These are phyloP conservation scores for Nyctalus aviator DNA, from an alignment of 2,797 vertebrate species.

Conservation along the genomic window DNA sequence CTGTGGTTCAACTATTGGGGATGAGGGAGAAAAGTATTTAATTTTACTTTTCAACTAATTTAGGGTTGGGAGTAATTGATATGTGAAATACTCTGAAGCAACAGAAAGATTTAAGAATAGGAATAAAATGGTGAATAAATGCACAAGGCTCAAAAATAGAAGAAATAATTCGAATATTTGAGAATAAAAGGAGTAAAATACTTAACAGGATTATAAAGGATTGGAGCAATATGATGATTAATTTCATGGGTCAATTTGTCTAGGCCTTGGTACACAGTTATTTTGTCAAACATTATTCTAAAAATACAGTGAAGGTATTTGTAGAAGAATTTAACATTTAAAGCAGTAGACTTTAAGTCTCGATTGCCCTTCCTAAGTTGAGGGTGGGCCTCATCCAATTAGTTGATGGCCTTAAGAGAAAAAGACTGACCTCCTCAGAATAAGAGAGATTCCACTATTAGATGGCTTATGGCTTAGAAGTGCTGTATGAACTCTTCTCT, in stretches of 20 bases:
- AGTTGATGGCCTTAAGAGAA: neutral
- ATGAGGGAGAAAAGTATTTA: neutral
- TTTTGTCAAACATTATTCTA: neutral
- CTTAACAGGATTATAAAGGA: neutral
- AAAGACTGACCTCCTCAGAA: neutral
- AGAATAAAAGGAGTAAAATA: neutral
- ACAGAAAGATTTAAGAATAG: neutral
- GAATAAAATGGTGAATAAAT: constrained; percentile 25
- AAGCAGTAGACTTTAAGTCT: neutral
- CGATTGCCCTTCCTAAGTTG: neutral
- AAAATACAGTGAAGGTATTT: neutral
- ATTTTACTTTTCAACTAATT: constrained; percentile 16
- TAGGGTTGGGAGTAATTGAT: neutral
- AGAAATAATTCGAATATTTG: constrained; percentile 1
- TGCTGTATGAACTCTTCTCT: neutral
- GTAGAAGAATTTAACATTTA: neutral
- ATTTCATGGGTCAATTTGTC: neutral
- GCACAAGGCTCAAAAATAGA: neutral
- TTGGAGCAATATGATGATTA: neutral
- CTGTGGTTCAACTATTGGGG: neutral
- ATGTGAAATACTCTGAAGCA: neutral
- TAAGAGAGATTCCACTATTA: neutral
- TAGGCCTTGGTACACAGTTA: neutral
- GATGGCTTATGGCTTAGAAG: neutral
- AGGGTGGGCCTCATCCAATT: neutral